A percentile compares a stretch with the other conserved stretches of the same genome.
Evolutionary conservation across 2,797 vertebrate genomes (phyloP).

Genomic region (Danio choprae): DNA sequence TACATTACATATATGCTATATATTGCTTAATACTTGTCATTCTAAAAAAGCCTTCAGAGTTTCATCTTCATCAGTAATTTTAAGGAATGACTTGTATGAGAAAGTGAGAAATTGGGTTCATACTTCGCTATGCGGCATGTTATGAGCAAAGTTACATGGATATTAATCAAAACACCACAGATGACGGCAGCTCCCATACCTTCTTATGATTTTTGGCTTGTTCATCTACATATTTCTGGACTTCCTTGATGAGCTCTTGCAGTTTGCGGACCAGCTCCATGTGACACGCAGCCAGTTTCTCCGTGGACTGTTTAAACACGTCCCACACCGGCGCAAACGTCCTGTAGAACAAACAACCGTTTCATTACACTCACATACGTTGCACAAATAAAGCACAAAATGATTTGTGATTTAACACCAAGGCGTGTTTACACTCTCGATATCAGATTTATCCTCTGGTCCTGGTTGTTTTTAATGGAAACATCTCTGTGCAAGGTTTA

Average conservation of each 20-base stretch:
- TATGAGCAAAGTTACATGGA: slow-evolving; percentile 10
- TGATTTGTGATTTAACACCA: slow-evolving; percentile 45
- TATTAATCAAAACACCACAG: slow-evolving; percentile 29
- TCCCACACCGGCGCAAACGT: slow-evolving; percentile 97
- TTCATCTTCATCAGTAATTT: background rate
- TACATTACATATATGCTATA: too few species aligned
- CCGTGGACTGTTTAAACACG: slow-evolving; percentile 94
- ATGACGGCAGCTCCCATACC: slow-evolving; percentile 71
- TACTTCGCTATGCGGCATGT: background rate
- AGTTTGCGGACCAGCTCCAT: slow-evolving; percentile 94
- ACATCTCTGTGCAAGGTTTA: slow-evolving; percentile 17
- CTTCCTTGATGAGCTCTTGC: slow-evolving; percentile 96
- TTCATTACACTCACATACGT: slow-evolving; percentile 24
- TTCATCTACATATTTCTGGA: slow-evolving; percentile 97
- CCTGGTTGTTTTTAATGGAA: slow-evolving; percentile 35
- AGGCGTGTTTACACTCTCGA: slow-evolving; percentile 28
- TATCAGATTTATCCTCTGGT: slow-evolving; percentile 35
- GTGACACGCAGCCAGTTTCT: slow-evolving; percentile 94
- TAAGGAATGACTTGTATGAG: background rate
- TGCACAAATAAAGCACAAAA: slow-evolving; percentile 20
- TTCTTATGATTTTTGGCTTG: slow-evolving; percentile 98
- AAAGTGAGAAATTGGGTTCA: slow-evolving; percentile 10
- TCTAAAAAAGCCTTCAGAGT: background rate
- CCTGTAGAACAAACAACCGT: slow-evolving; percentile 68
- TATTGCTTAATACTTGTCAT: too few species aligned